These are phyloP conservation scores for Trissoscelio sp. DNA, from an alignment of 2,888 invertebrate species.

Conservation along the genomic window DNA sequence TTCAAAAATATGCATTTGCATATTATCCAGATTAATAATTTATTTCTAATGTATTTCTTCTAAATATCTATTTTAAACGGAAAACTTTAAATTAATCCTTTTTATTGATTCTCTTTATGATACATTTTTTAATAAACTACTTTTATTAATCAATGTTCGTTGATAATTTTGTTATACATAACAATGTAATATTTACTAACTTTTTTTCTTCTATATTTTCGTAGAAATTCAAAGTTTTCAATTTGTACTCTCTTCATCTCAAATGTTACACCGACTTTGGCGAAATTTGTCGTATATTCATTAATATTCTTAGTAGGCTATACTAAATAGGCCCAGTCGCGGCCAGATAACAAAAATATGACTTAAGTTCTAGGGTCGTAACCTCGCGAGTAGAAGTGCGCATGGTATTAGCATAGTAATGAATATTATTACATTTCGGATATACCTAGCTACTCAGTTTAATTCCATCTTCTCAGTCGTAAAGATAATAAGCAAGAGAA, in stretches of 20 bases:
- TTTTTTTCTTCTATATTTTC: slow-evolving; percentile 1
- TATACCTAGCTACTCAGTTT: slow-evolving; percentile 81
- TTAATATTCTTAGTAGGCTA: slow-evolving; percentile 63
- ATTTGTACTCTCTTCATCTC: slow-evolving; percentile 14
- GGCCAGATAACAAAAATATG: slow-evolving; percentile 82
- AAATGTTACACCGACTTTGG: slow-evolving; percentile 16
- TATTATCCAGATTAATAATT: too few species aligned
- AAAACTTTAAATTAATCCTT: too few species aligned
- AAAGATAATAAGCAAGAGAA: slow-evolving; percentile 83
- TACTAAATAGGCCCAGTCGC: slow-evolving; percentile 75
- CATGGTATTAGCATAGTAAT: slow-evolving; percentile 83
- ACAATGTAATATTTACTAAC: neutral
- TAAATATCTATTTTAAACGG: too few species aligned
- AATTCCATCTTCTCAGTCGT: slow-evolving; percentile 83
- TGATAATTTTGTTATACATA: too few species aligned
- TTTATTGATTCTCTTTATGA: too few species aligned
- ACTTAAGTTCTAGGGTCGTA: slow-evolving; percentile 81
- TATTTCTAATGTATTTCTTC: too few species aligned
- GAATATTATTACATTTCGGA: slow-evolving; percentile 84
- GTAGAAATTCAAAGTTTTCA: slow-evolving; percentile 43
- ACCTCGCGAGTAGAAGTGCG: slow-evolving; percentile 77
- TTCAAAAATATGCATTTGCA: too few species aligned
- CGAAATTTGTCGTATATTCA: slow-evolving; percentile 58
- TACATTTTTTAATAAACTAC: too few species aligned
- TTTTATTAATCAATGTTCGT: too few species aligned